Base-by-base conservation (phyloP, 2,888 invertebrate genomes). In the Kuschelorhynchus macadamiae region DNA sequence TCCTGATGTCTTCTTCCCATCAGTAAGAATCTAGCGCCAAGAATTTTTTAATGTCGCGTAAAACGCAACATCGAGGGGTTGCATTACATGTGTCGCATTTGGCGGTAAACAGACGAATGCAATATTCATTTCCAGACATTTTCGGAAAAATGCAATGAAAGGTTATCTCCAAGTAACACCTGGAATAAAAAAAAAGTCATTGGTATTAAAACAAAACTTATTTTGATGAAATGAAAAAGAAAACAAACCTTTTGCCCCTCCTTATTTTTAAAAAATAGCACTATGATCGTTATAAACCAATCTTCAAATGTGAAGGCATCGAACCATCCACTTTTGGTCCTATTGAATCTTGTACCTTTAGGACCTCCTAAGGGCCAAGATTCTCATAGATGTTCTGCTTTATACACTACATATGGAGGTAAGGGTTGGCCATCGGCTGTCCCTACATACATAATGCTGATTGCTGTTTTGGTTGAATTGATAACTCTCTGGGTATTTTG, bases 331-430 rank as follows among this genome's bases (percentile, higher is more conserved):
- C 77, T 78, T 55, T 69, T 70, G 1, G 80, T 76, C 0, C 81
- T 25, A 70, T 82, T 83, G 70, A 82, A 85, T 5, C 67, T 39
- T 65, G 77, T 47, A 41, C 77, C 72, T 3, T 49, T 17, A 12
- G 82, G 83, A 8, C 84, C 84, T 46, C 79, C 78, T 71, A 73
- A 72, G 8, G 73, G 77, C 84, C 84, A 85, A 7, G 79, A 75
- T 33, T 77, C 69, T 71, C 79, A 82, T 4, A 85, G 3, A 25
- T 81, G 55, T 60, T 74, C 72, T 2, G 82, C 74, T 74, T 84
- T 85, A 70, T 84, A 83, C 0, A 82, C 80, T 2, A 84, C 80
- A 20, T 83, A 84, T 14, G 76, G 74, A 3, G 82, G 82, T 14
- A 83, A 68, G 1, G 80, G 20, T 33, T 71, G 57, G 3, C 83